Base-by-base conservation (phyloP, 2,113 vertebrate species). In the Garra rufa region DNA sequence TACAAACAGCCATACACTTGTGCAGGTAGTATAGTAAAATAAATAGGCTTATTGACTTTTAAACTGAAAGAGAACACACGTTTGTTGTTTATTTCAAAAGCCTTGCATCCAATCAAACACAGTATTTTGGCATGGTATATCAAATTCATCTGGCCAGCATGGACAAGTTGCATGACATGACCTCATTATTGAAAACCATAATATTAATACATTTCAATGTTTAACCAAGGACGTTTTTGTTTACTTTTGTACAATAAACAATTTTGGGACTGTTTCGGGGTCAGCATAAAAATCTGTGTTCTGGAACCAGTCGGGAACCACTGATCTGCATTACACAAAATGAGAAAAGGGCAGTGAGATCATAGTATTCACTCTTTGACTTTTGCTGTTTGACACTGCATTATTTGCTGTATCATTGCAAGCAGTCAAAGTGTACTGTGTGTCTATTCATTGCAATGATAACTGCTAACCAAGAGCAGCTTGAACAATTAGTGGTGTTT, bases 131-230 rank as follows among this genome's bases (percentile, higher is more conserved):
- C 69, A 73, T 11, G 69, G 11, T 26, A 15, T 44, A 26, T 44
- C 69, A 73, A 13, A 43, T 44, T 71, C 69, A 73, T 73, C 69
- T 73, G 69, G 69, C n/a, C 38, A 3, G n/a, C 69, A 73, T 73
- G 69, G 3, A 73, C 69, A 73, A 38, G n/a, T 46, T 73, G 69
- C 69, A 73, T 73, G 69, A 73, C 69, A 73, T 73, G 69, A 21
- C 41, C 41, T 73, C 69, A 73, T 73, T 44, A 44, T 71, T 44
- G 69, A 73, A 24, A 26, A 73, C 41, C 41, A 73, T 26, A 44
- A 73, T 73, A 69, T 41, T 69, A 69, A 69, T 69, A 69, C 19
- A 41, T 69, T 69, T 69, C 65, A 41, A 11, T 69, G 65, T 69
- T 69, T 69, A 73, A 73, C 69, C 11, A 13, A 43, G 38, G 69